Conservation (phyloP, 2,797 vertebrate species). For the Hydrocynus forskahlii region DNA sequence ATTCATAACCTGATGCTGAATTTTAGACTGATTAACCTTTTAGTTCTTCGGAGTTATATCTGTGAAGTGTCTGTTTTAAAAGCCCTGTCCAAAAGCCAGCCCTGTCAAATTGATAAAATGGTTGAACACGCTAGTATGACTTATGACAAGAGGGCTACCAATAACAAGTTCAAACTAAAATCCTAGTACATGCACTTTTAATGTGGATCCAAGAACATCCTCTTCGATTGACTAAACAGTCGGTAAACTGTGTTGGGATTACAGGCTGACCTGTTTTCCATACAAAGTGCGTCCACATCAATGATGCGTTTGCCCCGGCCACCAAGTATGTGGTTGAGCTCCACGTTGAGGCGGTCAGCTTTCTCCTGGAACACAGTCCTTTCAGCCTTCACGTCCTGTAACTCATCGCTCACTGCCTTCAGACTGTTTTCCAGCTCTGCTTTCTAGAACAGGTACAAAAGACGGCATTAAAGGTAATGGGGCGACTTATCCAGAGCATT, state of each 20-base stretch:
- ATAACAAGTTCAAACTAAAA: neutral
- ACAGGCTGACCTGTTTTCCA: conserved; percentile 91
- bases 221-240: neutral
- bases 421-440: conserved; percentile 89
- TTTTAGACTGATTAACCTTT: neutral
- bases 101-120: conserved; percentile 12
- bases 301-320: conserved; percentile 88
- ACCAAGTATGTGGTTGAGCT: conserved; percentile 92
- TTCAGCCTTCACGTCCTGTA: conserved; percentile 91
- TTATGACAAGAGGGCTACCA: neutral
- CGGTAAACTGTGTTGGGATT: neutral
- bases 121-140: neutral
- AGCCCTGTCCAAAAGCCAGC: neutral
- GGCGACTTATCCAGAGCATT: too few relatives aligned
- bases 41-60: neutral
- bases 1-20: too few relatives aligned
- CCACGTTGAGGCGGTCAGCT: conserved; percentile 90
- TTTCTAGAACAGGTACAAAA: conserved; percentile 73
- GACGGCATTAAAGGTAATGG: too few relatives aligned
- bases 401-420: conserved; percentile 89
- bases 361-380: conserved; percentile 94
- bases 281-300: conserved; percentile 94
- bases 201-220: neutral
- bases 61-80: neutral
- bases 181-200: neutral